These are phyloP conservation scores for Cydia pomonella DNA, from an alignment of 1,140 invertebrate genomes.

Conservation along the genomic window DNA sequence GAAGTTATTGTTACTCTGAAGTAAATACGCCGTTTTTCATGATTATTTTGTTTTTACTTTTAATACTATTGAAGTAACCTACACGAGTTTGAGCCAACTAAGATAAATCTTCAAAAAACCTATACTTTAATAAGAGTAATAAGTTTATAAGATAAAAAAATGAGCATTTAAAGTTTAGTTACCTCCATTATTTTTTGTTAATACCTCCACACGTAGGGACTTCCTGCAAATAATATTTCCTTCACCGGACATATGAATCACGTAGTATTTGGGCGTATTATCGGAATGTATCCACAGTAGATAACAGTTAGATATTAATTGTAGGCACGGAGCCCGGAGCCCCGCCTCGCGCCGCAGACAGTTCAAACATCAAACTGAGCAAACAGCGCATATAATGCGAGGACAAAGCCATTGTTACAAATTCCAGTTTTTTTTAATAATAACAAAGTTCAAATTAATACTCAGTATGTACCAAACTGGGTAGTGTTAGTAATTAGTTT, in stretches of 20 bases:
- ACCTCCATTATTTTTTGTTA: too few relatives aligned
- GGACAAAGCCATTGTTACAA: constrained; percentile 16
- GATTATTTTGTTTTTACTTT: too few relatives aligned
- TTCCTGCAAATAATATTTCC: not conserved
- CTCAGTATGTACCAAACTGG: not conserved
- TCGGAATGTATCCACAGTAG: constrained; percentile 14
- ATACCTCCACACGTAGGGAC: not conserved
- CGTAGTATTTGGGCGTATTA: constrained; percentile 9
- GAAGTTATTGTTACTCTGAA: too few relatives aligned
- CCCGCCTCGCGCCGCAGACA: constrained; percentile 20
- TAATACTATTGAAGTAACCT: too few relatives aligned
- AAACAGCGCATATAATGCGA: constrained; percentile 21
- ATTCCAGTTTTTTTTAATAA: constrained; percentile 3
- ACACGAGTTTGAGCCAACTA: too few relatives aligned
- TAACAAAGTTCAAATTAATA: not conserved
- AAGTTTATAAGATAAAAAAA: too few relatives aligned
- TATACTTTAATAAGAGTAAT: too few relatives aligned
- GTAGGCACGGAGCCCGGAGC: constrained; percentile 10
- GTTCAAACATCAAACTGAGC: constrained; percentile 30
- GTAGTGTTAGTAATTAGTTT: not conserved
- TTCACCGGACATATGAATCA: constrained; percentile 6
- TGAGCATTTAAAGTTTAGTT: too few relatives aligned
- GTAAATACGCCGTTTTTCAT: too few relatives aligned
- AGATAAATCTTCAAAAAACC: too few relatives aligned
- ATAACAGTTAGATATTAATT: constrained; percentile 28